Base-by-base conservation (phyloP, 2,113 vertebrate species). In the Coryphaenoides rupestris region DNA sequence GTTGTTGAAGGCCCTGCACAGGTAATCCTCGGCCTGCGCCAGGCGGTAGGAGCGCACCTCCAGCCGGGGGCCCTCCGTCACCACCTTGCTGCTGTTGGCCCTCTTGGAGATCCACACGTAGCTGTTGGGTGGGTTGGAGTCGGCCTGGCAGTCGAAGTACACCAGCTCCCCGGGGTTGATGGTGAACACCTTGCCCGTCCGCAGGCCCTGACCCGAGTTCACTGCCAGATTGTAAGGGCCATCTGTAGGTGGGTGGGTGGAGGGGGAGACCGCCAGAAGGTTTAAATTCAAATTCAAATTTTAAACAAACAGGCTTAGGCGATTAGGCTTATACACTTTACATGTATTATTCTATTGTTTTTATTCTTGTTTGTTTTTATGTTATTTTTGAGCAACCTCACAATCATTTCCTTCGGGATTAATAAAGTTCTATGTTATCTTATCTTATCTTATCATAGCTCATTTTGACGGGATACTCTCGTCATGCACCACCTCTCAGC, bases 121-220 rank as follows among this genome's bases (percentile, higher is more conserved):
- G 74, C 84, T 93, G 83, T 96, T 98, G 40, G 97, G 95, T 26
- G 97, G 97, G 66, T 98, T 95, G 58, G 97, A 99, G 56, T 98
- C 96, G 0, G 96, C 97, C 19, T 89, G 93, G 83, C 96, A 99
- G 65, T 97, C 87, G 3, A 99, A 96, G 62, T 91, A 89, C 57
- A 93, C 81, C 55, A 93, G 88, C 80, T 97, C 93, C 40, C 95
- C 94, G 1, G 91, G 66, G 58, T 94, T 93, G 68, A 98, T 88
- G 21, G 94, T 95, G 74, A 99, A 98, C 63, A 98, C 93, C 5
- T 90, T 88, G 2, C 93, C 92, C 16, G 92, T 90, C 58, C 91
- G 92, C 62, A 93, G 83, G 59, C 94, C 93, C 84, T 94, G 94
- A 63, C 89, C 92, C 50, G 93, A 95, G 83, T 90, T 94, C 74